A percentile compares a stretch with the other conserved stretches of the same genome.
Conservation (phyloP, 2,113 vertebrate species). For the Benitochromis conjunctus region DNA sequence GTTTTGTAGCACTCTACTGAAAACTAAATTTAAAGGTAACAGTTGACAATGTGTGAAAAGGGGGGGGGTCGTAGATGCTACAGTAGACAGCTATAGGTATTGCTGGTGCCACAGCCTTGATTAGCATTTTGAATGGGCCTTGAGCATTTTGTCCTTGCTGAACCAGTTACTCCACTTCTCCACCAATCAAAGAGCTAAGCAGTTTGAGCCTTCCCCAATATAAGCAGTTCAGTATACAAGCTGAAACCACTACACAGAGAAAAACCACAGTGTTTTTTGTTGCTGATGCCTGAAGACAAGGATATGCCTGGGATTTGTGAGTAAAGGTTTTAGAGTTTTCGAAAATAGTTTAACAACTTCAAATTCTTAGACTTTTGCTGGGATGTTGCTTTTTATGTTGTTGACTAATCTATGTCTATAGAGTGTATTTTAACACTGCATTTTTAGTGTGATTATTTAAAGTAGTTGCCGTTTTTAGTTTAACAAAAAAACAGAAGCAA, state of each 20-base stretch:
- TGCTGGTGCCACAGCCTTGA: not conserved
- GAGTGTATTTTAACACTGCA: not conserved
- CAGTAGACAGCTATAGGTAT: not conserved
- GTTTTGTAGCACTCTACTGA: not conserved
- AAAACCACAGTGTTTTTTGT: not conserved
- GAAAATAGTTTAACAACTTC: not conserved
- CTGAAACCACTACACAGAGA: not conserved
- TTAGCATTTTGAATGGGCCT: not conserved
- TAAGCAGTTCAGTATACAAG: not conserved
- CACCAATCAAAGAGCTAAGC: not conserved
- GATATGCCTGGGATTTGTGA: not conserved
- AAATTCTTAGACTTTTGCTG: not conserved
- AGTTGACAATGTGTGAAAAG: not conserved
- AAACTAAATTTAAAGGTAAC: not conserved
- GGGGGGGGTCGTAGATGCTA: not conserved
- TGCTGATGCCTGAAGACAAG: not conserved
- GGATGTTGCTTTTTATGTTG: not conserved
- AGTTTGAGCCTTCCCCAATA: not conserved
- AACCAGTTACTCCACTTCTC: not conserved
- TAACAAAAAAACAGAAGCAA: not conserved
- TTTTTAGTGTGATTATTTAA: not conserved
- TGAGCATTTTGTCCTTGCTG: not conserved
- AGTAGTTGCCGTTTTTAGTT: not conserved
- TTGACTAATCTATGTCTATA: not conserved
- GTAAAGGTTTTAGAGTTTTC: not conserved